A percentile compares a stretch with the other conserved stretches of the same genome.
Conservation (phyloP, 2,888 invertebrate species). For the Nemurella pictetii region DNA sequence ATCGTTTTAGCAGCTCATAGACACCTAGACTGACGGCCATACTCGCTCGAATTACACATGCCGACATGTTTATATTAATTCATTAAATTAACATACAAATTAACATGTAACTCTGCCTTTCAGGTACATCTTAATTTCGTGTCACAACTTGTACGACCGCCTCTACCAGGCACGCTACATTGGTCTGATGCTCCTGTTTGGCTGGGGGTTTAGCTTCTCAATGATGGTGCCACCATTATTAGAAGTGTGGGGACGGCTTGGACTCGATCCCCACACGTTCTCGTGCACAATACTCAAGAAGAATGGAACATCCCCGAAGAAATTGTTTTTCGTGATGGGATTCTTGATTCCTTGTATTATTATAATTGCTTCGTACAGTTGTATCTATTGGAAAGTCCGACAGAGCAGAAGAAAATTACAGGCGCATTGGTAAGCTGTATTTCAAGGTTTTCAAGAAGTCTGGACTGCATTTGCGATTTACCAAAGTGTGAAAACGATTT, state of each 20-base stretch:
- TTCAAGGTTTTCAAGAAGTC: no score
- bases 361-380: conserved; percentile 82
- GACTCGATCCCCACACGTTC: conserved; percentile 77
- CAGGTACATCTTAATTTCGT: conserved; percentile 84
- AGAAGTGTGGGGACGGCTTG: conserved; percentile 83
- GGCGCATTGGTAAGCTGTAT: conserved; percentile 65
- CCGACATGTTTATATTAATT: no score
- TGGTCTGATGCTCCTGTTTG: conserved; percentile 72
- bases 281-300: conserved; percentile 86
- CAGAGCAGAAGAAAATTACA: conserved; percentile 73
- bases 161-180: conserved; percentile 77
- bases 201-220: conserved; percentile 78
- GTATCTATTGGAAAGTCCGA: conserved; percentile 80
- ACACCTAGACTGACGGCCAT: no score
- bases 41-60: no score
- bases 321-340: conserved; percentile 78
- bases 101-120: conserved; percentile 47
- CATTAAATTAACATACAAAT: no score
- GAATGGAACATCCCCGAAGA: conserved; percentile 79
- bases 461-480: no score
- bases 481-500: no score
- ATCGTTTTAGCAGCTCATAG: no score
- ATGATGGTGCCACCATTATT: conserved; percentile 78
- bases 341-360: conserved; percentile 83
- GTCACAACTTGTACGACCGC: conserved; percentile 75